A percentile compares a stretch with the other conserved stretches of the same genome.
Conservation (phyloP, 2,888 invertebrate species). For the Eupithecia vulgata region DNA sequence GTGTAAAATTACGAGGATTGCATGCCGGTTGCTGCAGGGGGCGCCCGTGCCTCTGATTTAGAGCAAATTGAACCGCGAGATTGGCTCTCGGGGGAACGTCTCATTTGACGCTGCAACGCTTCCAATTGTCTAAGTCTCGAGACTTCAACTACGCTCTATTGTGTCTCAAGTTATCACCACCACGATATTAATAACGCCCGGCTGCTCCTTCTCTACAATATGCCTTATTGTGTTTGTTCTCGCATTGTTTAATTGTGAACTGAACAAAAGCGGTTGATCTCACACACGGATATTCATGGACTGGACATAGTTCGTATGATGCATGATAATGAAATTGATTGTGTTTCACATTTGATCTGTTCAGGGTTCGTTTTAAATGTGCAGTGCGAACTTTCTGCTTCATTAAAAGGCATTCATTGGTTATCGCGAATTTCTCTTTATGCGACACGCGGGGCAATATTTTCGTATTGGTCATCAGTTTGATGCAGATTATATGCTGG, state of each 20-base stretch:
- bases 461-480: slow-evolving; percentile 58
- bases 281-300: slow-evolving; percentile 16
- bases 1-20: slow-evolving; percentile 58
- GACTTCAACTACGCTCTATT: slow-evolving; percentile 61
- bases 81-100: slow-evolving; percentile 75
- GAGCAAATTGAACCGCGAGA: slow-evolving; percentile 79
- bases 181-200: slow-evolving; percentile 55
- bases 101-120: slow-evolving; percentile 79
- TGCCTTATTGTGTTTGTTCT: slow-evolving; percentile 51
- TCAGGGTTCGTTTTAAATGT: slow-evolving; percentile 44
- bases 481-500: slow-evolving; percentile 69
- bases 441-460: slow-evolving; percentile 49
- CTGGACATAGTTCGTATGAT: slow-evolving; percentile 23
- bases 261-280: slow-evolving; percentile 40
- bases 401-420: slow-evolving; percentile 47
- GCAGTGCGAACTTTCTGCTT: slow-evolving; percentile 33
- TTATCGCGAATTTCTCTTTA: slow-evolving; percentile 49
- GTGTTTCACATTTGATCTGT: slow-evolving; percentile 40
- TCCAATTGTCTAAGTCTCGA: slow-evolving; percentile 75
- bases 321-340: slow-evolving; percentile 30
- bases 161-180: slow-evolving; percentile 60
- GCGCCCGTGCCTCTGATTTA: slow-evolving; percentile 70
- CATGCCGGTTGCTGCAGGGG: slow-evolving; percentile 50
- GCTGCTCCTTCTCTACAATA: slow-evolving; percentile 47
- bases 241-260: slow-evolving; percentile 41